A percentile compares a stretch with the other conserved stretches of the same genome.
Evolutionary conservation across 2,888 invertebrate species (phyloP).

Genomic region (Atethmia centrago): DNA sequence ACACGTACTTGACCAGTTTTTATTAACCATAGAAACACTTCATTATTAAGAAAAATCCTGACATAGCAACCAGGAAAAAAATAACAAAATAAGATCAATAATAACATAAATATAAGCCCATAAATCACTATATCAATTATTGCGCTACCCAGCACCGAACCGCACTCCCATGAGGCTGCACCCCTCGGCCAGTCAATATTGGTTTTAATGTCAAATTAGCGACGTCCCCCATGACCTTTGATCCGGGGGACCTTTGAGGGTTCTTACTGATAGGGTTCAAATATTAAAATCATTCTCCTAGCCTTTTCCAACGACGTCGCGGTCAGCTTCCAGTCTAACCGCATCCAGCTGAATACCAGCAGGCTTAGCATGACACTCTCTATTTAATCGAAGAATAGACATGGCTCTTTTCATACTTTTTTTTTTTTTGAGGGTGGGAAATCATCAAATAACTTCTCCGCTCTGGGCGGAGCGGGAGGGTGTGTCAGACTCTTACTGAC

Average conservation of each 20-base stretch:
- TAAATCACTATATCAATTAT: slow-evolving; percentile 61
- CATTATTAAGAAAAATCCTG: neutral
- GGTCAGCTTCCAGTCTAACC: neutral
- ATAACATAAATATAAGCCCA: neutral
- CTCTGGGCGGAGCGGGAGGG: too few relatives aligned
- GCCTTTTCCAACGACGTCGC: neutral
- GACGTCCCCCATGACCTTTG: slow-evolving; percentile 37
- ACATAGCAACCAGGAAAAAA: neutral
- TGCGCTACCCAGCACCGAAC: slow-evolving; percentile 38
- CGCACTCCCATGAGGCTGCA: slow-evolving; percentile 34
- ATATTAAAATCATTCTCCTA: neutral
- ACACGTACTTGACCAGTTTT: too few relatives aligned
- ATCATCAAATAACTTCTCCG: too few relatives aligned
- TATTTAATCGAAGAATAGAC: too few relatives aligned
- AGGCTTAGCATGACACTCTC: too few relatives aligned
- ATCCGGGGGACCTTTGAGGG: too few relatives aligned
- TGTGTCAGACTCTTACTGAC: too few relatives aligned
- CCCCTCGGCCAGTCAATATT: slow-evolving; percentile 56
- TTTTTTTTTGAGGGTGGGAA: too few relatives aligned
- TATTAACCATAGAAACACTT: neutral
- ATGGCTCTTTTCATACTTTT: too few relatives aligned
- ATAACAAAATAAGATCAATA: slow-evolving; percentile 1
- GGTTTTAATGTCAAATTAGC: slow-evolving; percentile 62
- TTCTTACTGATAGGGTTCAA: slow-evolving; percentile 1
- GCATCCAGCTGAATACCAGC: too few relatives aligned